Evolutionary conservation across 23 tunicate species (phyloP), one percentile per base, ranked within the genome.

Genomic region (Oikopleura vanhoeffeni): DNA sequence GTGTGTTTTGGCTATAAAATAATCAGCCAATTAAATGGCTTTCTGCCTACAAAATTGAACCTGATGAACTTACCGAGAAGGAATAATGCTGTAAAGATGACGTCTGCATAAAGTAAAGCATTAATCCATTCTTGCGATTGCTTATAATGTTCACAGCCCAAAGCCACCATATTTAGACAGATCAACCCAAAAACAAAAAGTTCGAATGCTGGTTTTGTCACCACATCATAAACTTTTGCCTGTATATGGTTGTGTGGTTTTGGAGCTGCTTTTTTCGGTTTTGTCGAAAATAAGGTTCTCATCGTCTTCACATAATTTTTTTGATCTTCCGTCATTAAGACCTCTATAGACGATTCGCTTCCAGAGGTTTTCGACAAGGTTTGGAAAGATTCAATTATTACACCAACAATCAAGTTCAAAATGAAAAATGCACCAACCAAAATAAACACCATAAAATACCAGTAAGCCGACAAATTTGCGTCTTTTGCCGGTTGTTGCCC

Each of bases 371-470:
- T 92, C 24, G 88, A 67, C 57, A 92, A 83, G 34, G 79, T 89
- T 36, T 92, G 92, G 83, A 92, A 92, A 84, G 93, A 89, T 76
- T 92, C 97, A 39, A 92, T 92, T 79, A 92, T 92, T 76, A 92
- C 97, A 34, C 97, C 97, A 60, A 92, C 97, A 41, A 92, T 92
- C 76, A 92, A 86, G 57, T 92, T 92, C 60, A 92, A 83, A 36
- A 92, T 92, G 85, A 92, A 92, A 42, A 92, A 92, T 40, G 97
- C 86, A 18, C 97, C 97, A 41, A 89, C 88, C 40, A 92, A 76
- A 40, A 89, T 89, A 76, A 92, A 92, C 39, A 86, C 40, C 60
- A 92, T 85, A 83, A 89, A 92, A 82, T 84, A 92, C 58, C 87
- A 85, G 41, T 89, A 89, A 57, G 86, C 82, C 0, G 89, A 85